Percentiles rank a stretch among this genome's conserved stretches.
These are phyloP conservation scores for Zonitis immaculata DNA, from an alignment of 2,888 invertebrate genomes.

Conservation along the genomic window DNA sequence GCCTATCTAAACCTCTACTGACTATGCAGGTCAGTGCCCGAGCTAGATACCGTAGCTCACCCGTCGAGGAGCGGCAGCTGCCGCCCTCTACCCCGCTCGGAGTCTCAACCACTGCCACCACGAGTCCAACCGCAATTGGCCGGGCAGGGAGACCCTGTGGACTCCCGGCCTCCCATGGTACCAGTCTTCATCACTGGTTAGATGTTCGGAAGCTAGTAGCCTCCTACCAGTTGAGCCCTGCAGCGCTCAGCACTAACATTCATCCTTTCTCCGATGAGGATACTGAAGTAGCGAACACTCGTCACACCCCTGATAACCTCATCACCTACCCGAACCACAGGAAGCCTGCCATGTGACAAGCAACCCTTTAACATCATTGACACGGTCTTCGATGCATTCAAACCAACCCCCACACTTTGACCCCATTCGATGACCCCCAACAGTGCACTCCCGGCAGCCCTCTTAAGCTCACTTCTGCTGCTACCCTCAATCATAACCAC, in stretches of 20 bases:
- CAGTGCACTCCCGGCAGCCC: too few species aligned
- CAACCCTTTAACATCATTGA: slow-evolving; percentile 4
- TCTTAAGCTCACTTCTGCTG: too few species aligned
- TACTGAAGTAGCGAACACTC: background rate
- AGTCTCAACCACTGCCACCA: too few species aligned
- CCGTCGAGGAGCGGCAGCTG: background rate
- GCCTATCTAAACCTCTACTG: too few species aligned
- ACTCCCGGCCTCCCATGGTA: too few species aligned
- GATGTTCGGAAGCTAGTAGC: background rate
- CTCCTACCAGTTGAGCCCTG: background rate
- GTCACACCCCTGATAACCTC: background rate
- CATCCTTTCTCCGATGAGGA: background rate
- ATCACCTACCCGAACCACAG: background rate
- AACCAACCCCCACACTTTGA: background rate
- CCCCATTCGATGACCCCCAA: too few species aligned
- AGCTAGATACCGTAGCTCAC: background rate
- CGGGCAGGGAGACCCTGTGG: too few species aligned
- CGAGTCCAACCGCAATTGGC: too few species aligned
- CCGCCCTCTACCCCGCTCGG: background rate
- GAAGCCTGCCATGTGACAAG: background rate
- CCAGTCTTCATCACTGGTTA: background rate
- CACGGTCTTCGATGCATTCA: background rate
- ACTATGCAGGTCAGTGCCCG: background rate
- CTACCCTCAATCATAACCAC: too few species aligned
- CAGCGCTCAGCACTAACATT: background rate